These are phyloP conservation scores for Agrochola lota DNA, from an alignment of 2,888 invertebrate species.

Conservation along the genomic window DNA sequence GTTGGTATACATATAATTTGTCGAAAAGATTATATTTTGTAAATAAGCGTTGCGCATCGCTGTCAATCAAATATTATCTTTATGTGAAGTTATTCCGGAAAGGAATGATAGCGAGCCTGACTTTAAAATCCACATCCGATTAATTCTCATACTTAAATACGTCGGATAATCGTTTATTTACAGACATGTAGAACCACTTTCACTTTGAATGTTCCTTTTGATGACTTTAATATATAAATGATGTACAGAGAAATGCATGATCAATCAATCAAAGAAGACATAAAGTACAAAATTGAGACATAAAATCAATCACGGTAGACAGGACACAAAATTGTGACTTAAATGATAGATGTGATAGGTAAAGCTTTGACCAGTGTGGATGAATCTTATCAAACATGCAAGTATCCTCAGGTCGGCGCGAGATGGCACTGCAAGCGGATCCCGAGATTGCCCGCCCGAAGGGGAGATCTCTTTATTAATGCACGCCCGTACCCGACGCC, in stretches of 20 bases:
- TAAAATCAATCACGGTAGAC: background rate
- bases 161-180: conserved; percentile 51
- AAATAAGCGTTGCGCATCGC: conserved; percentile 12
- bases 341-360: conserved; percentile 5
- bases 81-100: conserved; percentile 34
- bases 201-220: conserved; percentile 47
- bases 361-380: conserved; percentile 42
- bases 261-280: conserved; percentile 36
- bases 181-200: conserved; percentile 54
- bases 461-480: conserved; percentile 79
- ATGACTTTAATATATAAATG: conserved; percentile 42
- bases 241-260: conserved; percentile 33
- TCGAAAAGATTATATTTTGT: background rate
- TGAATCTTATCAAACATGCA: conserved; percentile 47
- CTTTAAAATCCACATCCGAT: conserved; percentile 42
- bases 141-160: conserved; percentile 52
- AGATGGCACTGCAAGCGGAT: conserved; percentile 46
- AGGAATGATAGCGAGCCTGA: conserved; percentile 19
- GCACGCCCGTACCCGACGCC: conserved; percentile 67
- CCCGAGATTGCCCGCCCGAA: conserved; percentile 75
- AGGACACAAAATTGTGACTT: conserved; percentile 4
- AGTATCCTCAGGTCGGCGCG: conserved; percentile 24
- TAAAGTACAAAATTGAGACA: conserved; percentile 10
- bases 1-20: background rate
- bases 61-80: conserved; percentile 21